Conservation (phyloP, 64 coral and sea anemone genomes). For the Stylophora pistillata region DNA sequence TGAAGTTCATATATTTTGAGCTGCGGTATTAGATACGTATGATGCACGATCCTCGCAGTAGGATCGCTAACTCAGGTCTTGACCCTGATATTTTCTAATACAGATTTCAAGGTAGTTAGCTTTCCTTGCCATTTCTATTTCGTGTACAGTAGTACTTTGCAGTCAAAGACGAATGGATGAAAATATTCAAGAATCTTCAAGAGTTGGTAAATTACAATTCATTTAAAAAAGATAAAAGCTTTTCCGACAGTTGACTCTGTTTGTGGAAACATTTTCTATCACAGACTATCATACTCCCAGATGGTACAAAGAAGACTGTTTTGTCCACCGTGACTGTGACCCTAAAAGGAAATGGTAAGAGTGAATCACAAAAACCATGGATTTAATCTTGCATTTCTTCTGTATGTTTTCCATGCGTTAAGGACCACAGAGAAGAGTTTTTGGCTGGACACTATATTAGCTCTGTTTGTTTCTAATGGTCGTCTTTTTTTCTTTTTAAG, state of each 20-base stretch:
- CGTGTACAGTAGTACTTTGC: too few species aligned
- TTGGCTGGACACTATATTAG: too few species aligned
- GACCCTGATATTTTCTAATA: not conserved
- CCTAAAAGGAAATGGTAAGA: conserved; percentile 65
- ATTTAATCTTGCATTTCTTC: too few species aligned
- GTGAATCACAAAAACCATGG: not conserved
- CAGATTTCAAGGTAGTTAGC: not conserved
- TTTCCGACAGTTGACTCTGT: not conserved
- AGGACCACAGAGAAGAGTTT: not conserved
- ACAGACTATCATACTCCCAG: conserved; percentile 23
- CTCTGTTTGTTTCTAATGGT: not conserved
- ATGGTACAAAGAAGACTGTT: conserved; percentile 60
- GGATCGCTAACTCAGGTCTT: too few species aligned
- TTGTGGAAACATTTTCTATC: not conserved
- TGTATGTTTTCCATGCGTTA: too few species aligned
- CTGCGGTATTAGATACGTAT: too few species aligned
- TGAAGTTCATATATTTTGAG: too few species aligned
- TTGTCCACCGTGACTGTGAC: conserved; percentile 54
- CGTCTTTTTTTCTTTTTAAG: not conserved
- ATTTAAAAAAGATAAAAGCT: not conserved
- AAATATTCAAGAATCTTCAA: too few species aligned
- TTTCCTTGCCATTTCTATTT: too few species aligned
- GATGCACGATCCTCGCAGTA: too few species aligned
- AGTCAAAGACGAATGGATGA: too few species aligned
- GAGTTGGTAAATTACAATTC: too few species aligned